A percentile compares a stretch with the other conserved stretches of the same genome.
Evolutionary conservation across 2,113 vertebrate genomes (phyloP).

Genomic region (Poicephalus meyeri): DNA sequence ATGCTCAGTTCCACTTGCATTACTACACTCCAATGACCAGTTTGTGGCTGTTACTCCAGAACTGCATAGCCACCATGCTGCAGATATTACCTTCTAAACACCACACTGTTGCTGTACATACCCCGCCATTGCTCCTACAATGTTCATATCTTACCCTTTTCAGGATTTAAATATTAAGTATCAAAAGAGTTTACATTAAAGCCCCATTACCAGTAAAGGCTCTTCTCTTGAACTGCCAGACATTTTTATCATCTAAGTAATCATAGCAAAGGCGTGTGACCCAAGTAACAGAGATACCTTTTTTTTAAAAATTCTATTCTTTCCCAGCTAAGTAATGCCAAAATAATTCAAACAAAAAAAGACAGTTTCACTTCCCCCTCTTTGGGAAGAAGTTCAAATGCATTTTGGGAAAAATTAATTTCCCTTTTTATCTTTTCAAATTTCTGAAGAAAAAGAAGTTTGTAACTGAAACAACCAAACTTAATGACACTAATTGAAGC

Average conservation of each 20-base stretch:
- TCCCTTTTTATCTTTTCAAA: neutral
- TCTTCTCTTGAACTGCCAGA: neutral
- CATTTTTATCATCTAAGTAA: constrained; percentile 3
- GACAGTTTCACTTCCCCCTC: neutral
- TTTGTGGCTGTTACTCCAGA: neutral
- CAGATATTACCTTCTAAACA: neutral
- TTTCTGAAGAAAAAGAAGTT: neutral
- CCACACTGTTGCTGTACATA: neutral
- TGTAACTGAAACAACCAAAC: neutral
- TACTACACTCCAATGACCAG: neutral
- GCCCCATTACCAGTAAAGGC: neutral
- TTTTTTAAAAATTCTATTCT: neutral
- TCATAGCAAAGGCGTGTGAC: neutral
- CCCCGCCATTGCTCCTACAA: neutral
- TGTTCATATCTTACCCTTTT: neutral
- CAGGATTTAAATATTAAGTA: neutral
- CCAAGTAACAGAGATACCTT: neutral
- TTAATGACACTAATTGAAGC: neutral
- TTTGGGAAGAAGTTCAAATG: neutral
- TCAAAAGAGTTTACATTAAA: neutral
- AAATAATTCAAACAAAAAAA: neutral
- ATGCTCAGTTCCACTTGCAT: neutral
- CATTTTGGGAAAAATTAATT: neutral
- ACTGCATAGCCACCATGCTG: neutral
- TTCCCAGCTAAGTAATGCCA: neutral